Evolutionary conservation across 2,888 invertebrate species (phyloP).

Genomic region (Atethmia centrago): DNA sequence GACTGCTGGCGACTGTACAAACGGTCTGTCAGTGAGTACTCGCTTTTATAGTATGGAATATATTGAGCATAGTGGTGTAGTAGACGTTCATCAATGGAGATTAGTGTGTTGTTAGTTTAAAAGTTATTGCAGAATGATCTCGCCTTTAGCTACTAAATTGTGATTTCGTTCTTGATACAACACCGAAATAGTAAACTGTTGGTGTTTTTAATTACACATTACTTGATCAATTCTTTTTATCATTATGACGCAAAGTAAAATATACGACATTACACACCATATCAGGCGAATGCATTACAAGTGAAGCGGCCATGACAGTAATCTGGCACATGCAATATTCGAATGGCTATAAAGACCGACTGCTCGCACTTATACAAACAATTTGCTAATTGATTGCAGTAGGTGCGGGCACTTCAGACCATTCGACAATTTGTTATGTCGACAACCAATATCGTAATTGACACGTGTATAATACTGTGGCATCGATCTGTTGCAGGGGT

Average conservation of each 20-base stretch:
- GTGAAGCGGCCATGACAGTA: neutral
- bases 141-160: neutral
- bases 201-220: neutral
- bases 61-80: slow-evolving; percentile 13
- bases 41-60: slow-evolving; percentile 28
- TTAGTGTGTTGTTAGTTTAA: neutral
- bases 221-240: neutral
- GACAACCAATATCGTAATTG: slow-evolving; percentile 83
- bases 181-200: neutral
- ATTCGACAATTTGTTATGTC: slow-evolving; percentile 62
- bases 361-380: slow-evolving; percentile 53
- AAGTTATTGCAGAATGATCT: neutral
- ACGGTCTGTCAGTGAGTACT: slow-evolving; percentile 38
- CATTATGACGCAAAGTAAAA: neutral
- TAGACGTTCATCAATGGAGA: neutral
- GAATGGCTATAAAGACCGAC: slow-evolving; percentile 32
- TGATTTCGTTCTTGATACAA: neutral
- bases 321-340: slow-evolving; percentile 12
- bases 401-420: slow-evolving; percentile 56
- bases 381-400: slow-evolving; percentile 60
- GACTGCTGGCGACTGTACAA: slow-evolving; percentile 36
- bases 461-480: slow-evolving; percentile 68
- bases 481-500: slow-evolving; percentile 26
- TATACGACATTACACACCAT: neutral
- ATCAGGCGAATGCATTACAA: slow-evolving; percentile 1